phyloP scores from a whole-genome alignment of 2,113 vertebrate species.

The Argyrosomus japonicus region DNA sequence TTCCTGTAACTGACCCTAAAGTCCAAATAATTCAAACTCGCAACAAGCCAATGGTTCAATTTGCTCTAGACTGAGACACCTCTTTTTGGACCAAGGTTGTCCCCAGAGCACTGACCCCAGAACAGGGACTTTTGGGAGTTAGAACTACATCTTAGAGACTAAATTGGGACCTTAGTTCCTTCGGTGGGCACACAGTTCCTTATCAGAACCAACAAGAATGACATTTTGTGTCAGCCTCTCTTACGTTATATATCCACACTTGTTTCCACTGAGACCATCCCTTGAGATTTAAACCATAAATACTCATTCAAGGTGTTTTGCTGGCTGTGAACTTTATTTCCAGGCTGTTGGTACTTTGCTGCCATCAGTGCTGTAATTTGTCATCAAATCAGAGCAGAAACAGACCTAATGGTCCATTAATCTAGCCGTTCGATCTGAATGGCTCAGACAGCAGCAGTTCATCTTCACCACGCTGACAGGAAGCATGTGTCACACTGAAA shows the following conservation, averaged over 20 bases:
- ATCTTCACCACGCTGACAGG: neutral
- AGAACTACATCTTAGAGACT: too few species aligned
- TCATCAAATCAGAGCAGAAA: neutral
- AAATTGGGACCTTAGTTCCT: too few species aligned
- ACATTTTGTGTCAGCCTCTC: neutral
- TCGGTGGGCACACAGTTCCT: too few species aligned
- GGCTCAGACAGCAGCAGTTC: slow-evolving; percentile 17
- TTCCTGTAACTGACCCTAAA: too few species aligned
- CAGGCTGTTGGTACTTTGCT: slow-evolving; percentile 3
- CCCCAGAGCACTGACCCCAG: too few species aligned
- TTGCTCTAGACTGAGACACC: too few species aligned
- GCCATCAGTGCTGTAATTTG: neutral
- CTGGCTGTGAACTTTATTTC: slow-evolving; percentile 6
- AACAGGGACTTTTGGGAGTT: too few species aligned
- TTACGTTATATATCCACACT: neutral
- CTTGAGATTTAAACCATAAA: neutral
- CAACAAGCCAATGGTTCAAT: too few species aligned
- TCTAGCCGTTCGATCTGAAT: slow-evolving; percentile 27
- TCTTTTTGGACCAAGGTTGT: too few species aligned
- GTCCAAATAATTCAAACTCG: too few species aligned
- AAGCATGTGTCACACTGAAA: slow-evolving; percentile 22
- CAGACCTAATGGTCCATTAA: slow-evolving; percentile 40
- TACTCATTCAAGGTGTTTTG: neutral
- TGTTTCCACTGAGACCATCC: neutral
- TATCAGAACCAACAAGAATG: neutral